These are phyloP conservation scores for Melanotaenia pygmaea DNA, from an alignment of 2,797 vertebrate genomes.

Conservation along the genomic window DNA sequence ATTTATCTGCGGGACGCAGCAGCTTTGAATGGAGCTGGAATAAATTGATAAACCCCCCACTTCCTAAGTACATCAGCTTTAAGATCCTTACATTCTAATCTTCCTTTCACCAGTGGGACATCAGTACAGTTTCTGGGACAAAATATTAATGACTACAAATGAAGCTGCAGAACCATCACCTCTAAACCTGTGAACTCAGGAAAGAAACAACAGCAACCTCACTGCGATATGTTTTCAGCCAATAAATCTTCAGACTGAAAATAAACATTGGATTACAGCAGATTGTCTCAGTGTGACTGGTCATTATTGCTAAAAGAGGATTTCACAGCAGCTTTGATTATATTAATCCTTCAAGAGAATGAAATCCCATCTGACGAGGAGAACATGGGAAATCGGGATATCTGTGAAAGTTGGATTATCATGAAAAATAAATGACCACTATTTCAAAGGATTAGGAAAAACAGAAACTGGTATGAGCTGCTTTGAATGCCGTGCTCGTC, in stretches of 20 bases:
- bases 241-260: slow-evolving; percentile 35
- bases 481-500: slow-evolving; percentile 18
- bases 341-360: slow-evolving; percentile 75
- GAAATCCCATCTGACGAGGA: slow-evolving; percentile 67
- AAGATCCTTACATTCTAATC: slow-evolving; percentile 73
- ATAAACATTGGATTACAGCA: slow-evolving; percentile 63
- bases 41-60: slow-evolving; percentile 57
- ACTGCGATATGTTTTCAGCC: slow-evolving; percentile 5
- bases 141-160: slow-evolving; percentile 21
- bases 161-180: slow-evolving; percentile 5
- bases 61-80: slow-evolving; percentile 65
- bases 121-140: slow-evolving; percentile 6
- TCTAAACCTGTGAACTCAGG: slow-evolving; percentile 2
- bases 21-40: slow-evolving; percentile 52
- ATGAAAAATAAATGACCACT: slow-evolving; percentile 39
- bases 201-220: background rate
- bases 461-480: slow-evolving; percentile 15
- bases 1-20: slow-evolving; percentile 58
- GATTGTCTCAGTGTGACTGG: slow-evolving; percentile 68
- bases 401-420: slow-evolving; percentile 61
- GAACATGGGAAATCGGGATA: slow-evolving; percentile 57
- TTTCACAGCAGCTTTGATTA: slow-evolving; percentile 75
- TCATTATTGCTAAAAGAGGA: slow-evolving; percentile 74
- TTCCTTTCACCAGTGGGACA: slow-evolving; percentile 36
- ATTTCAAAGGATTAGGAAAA: slow-evolving; percentile 50